Conservation (phyloP, 2,113 vertebrate genomes). For the Balaenoptera acutorostrata region DNA sequence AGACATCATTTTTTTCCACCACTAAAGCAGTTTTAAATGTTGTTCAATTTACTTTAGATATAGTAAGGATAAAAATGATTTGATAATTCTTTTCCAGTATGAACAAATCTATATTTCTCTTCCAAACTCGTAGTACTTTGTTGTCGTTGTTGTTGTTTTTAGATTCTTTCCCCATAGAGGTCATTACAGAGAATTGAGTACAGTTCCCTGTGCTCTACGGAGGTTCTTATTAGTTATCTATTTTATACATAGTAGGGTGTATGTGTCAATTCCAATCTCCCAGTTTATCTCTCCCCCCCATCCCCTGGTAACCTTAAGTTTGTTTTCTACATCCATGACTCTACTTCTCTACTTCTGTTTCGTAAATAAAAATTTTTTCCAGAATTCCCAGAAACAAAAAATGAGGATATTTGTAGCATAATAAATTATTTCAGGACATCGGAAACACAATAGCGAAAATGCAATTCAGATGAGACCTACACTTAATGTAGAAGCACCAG, state of each 20-base stretch:
- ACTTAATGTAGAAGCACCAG: not conserved
- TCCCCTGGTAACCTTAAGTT: not conserved
- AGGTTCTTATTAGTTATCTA: not conserved
- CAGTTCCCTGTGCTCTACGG: not conserved
- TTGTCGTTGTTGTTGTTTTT: no score
- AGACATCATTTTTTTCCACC: not conserved
- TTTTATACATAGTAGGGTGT: rapidly evolving
- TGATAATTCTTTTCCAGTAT: not conserved
- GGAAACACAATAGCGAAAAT: not conserved
- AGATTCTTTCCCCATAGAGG: not conserved
- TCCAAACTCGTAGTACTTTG: not conserved
- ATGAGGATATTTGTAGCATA: not conserved
- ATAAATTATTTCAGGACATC: not conserved
- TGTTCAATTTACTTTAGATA: not conserved
- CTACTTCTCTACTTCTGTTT: not conserved
- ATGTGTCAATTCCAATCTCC: not conserved
- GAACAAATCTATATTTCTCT: not conserved
- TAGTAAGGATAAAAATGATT: not conserved
- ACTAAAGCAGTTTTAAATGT: not conserved
- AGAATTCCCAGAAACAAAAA: not conserved
- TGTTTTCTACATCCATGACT: not conserved
- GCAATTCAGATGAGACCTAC: not conserved
- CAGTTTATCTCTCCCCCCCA: not conserved
- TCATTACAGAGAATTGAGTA: not conserved
- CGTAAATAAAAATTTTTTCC: not conserved